Base-by-base conservation (phyloP, 2,113 vertebrate genomes). In the Calyptommatus sinebrachiatus region DNA sequence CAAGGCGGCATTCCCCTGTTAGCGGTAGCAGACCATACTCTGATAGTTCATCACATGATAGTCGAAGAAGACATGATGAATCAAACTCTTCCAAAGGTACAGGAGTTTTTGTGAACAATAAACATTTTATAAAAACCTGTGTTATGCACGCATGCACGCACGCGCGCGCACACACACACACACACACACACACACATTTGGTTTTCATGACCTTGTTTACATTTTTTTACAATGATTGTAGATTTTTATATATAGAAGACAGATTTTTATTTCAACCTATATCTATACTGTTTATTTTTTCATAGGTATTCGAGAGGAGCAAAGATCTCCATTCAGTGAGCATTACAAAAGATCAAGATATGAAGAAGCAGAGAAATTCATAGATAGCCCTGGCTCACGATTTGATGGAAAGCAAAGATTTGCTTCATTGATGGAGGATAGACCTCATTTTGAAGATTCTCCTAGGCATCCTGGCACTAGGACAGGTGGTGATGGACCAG, bases 331-430 rank as follows among this genome's bases (percentile, higher is more conserved):
- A 7, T 95, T 95, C 83, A 92, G 85, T 87, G 96, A 97, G 63
- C 91, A 91, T 84, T 93, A 93, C 83, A 94, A 95, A 80, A 94
- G 93, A 86, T n/a, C 92, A 81, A 88, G 94, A 21, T 96, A 94
- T 2, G 96, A 96, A 29, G 95, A 96, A 41, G 85, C 94, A 2
- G 96, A 97, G 60, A 96, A 96, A 84, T 96, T 95, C 90, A 81
- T 91, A 1, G 95, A 96, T 61, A 90, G 87, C 63, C 84, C 94
- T 57, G 92, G 92, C 31, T 91, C 94, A 73, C 92, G 94, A 90
- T 94, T 94, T 79, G 95, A 97, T 71, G 92, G 94, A 6, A 97
- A 96, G 41, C 94, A 95, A 69, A 93, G 96, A 77, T 96, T 96
- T 85, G 93, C 86, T 9, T 93, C 94, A 26, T 83, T 94, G 26